phyloP scores from a whole-genome alignment of 2,113 vertebrate species.

The Gambusia affinis region DNA sequence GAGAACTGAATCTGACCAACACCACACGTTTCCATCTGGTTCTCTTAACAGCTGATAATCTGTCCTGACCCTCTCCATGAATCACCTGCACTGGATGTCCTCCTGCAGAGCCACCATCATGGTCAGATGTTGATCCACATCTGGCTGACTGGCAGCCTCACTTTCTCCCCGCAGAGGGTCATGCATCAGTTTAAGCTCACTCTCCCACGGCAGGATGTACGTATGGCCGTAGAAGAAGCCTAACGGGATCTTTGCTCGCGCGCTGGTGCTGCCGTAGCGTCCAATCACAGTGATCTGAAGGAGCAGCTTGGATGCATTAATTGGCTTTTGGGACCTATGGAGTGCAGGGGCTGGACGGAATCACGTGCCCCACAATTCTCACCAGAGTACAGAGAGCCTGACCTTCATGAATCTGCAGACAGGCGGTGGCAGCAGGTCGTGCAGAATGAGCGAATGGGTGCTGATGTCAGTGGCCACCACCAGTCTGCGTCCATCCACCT shows the following conservation, averaged over 20 bases:
- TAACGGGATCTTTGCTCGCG: slow-evolving; percentile 95
- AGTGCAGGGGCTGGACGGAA: too few species aligned
- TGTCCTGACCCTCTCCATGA: not conserved
- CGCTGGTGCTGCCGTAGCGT: slow-evolving; percentile 97
- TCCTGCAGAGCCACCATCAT: slow-evolving; percentile 99
- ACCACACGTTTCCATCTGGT: too few species aligned
- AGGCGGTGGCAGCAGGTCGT: slow-evolving; percentile 94
- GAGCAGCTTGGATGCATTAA: not conserved
- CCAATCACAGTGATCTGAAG: slow-evolving; percentile 96
- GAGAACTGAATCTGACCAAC: too few species aligned
- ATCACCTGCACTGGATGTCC: slow-evolving; percentile 97
- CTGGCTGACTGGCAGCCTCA: slow-evolving; percentile 90
- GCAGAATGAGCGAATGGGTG: slow-evolving; percentile 96
- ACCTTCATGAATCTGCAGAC: slow-evolving; percentile 99
- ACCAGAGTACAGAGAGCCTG: slow-evolving; percentile 2
- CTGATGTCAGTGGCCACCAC: slow-evolving; percentile 98
- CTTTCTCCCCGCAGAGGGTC: slow-evolving; percentile 93
- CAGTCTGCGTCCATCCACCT: slow-evolving; percentile 94
- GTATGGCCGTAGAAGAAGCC: slow-evolving; percentile 99
- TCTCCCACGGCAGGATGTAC: slow-evolving; percentile 97
- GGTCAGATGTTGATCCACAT: slow-evolving; percentile 94
- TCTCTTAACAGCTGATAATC: too few species aligned
- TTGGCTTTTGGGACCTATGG: not conserved
- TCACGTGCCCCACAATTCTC: not conserved
- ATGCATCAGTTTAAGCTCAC: slow-evolving; percentile 95